Base-by-base conservation (phyloP, 1,140 invertebrate genomes). In the Bilobella aurantiaca region DNA sequence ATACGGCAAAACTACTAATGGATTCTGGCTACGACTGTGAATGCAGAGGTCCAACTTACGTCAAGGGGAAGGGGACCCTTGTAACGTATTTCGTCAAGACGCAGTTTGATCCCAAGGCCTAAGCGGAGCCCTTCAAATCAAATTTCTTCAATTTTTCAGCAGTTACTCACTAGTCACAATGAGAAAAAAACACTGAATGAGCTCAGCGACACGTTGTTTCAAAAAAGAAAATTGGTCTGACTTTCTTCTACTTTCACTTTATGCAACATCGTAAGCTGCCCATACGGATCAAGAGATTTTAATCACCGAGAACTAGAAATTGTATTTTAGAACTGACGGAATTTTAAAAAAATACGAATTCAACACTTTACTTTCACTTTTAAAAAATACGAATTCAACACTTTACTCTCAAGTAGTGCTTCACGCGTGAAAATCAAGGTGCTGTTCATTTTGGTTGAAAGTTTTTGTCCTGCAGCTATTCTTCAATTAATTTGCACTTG, bases 51-150 rank as follows among this genome's bases (percentile, higher is more conserved):
- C 86, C 87, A 0, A 94, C 89, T 0, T 90, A 85, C 71, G 92
- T 97, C 1, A 97, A 97, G 79, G 93, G 93, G 32, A 97, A 96
- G 78, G 93, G 93, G 16, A 91, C 87, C 21, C 80, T 97, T 61
- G 87, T 85, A 29, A 96, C 93, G 0, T 96, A 94, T 76, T 94
- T 95, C 74, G 69, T 70, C 18, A 63, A 46, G 37, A 70, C 69
- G 14, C 59, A 46, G 14, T 87, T 85, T 68, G 86, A 87, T 70
- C 49, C 73, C 25, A 72, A 68, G 60, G 60, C 23, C 8, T 53
- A 23, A 53, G 23, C 12, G 25, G n/a, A n/a, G n/a, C n/a, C n/a
- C n/a, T n/a, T n/a, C n/a, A n/a, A n/a, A n/a, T n/a, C n/a, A n/a
- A n/a, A n/a, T n/a, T n/a, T n/a, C n/a, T n/a, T 42, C 34, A 18